phyloP scores from a whole-genome alignment of 2,113 vertebrate genomes.

The Hiodon tergisus region DNA sequence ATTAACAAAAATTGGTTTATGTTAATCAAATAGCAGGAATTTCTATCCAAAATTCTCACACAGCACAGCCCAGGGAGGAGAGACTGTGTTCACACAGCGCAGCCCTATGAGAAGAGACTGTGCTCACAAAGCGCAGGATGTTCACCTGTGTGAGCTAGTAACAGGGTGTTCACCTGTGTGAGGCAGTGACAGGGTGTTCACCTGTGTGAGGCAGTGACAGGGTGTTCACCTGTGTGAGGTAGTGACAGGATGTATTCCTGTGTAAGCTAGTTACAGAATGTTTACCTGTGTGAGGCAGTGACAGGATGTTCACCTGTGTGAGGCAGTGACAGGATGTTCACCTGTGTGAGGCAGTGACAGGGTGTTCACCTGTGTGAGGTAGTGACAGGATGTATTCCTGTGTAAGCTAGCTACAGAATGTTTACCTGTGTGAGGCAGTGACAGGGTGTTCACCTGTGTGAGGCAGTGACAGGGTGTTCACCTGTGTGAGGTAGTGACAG shows the following conservation, averaged over 20 bases:
- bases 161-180: conserved; percentile 2
- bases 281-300: background rate
- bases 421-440: background rate
- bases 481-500: background rate
- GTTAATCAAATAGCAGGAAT: too few relatives aligned
- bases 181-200: background rate
- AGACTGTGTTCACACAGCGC: too few relatives aligned
- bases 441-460: conserved; percentile 45
- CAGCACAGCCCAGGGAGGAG: too few relatives aligned
- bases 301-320: background rate
- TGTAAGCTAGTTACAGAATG: background rate
- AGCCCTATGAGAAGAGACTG: too few relatives aligned
- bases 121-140: too few relatives aligned
- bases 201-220: background rate
- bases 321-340: background rate
- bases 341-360: background rate
- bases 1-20: too few relatives aligned
- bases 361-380: background rate
- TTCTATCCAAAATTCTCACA: too few relatives aligned
- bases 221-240: background rate
- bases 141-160: background rate
- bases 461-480: background rate
- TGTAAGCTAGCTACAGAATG: background rate
- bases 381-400: too few relatives aligned
- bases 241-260: background rate